phyloP scores from a whole-genome alignment of 2,888 invertebrate species.

The Pogonocherus hispidulus region DNA sequence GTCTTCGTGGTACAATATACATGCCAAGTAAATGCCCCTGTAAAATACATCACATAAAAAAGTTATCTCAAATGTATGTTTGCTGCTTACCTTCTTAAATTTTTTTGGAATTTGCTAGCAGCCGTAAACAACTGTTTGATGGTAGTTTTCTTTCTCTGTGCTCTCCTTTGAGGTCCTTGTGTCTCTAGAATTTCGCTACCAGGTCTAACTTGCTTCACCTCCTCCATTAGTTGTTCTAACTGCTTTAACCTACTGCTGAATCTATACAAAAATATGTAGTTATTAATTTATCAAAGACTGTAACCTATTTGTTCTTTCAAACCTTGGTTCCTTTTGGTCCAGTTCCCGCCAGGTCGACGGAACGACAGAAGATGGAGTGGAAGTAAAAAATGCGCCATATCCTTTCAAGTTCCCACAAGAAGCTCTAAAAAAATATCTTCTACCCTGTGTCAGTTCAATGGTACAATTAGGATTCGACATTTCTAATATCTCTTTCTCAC shows the following conservation, averaged over 20 bases:
- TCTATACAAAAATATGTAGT: too few species aligned
- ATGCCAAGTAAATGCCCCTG: slow-evolving; percentile 95
- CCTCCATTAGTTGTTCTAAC: slow-evolving; percentile 81
- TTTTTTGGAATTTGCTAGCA: slow-evolving; percentile 97
- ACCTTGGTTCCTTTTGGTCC: slow-evolving; percentile 76
- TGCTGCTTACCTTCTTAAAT: slow-evolving; percentile 78
- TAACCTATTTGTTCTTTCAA: slow-evolving; percentile 6
- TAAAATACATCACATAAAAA: slow-evolving; percentile 53
- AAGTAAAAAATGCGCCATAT: slow-evolving; percentile 83
- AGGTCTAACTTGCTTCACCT: slow-evolving; percentile 75
- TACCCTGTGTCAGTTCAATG: slow-evolving; percentile 85
- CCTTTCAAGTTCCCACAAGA: slow-evolving; percentile 95
- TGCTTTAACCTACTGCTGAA: slow-evolving; percentile 80
- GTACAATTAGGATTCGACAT: slow-evolving; percentile 74
- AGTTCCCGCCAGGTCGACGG: slow-evolving; percentile 96
- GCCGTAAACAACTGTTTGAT: slow-evolving; percentile 96
- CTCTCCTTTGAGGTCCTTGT: slow-evolving; percentile 75
- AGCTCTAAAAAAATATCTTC: slow-evolving; percentile 90
- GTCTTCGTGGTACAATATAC: slow-evolving; percentile 95
- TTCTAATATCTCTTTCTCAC: slow-evolving; percentile 83
- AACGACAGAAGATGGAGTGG: slow-evolving; percentile 87
- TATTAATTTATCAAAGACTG: background rate
- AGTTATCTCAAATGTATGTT: background rate
- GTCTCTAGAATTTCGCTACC: slow-evolving; percentile 78
- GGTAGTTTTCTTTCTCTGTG: slow-evolving; percentile 85